These are phyloP conservation scores for Galleria mellonella DNA, from an alignment of 1,140 invertebrate species.

Conservation along the genomic window DNA sequence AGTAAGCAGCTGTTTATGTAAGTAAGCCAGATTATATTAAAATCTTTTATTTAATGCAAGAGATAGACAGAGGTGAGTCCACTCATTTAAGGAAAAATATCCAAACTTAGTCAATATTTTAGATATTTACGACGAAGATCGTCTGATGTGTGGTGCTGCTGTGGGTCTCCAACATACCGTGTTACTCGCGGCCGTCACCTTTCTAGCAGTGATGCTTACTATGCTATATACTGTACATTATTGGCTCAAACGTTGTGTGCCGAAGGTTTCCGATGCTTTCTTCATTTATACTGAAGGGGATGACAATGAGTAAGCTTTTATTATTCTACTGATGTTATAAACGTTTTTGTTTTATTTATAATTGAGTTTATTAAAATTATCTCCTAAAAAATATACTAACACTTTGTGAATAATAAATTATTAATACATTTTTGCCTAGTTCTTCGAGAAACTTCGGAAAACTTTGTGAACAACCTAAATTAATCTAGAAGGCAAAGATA, in stretches of 20 bases:
- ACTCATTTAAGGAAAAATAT: too few relatives aligned
- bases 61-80: too few relatives aligned
- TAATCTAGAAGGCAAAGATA: too few relatives aligned
- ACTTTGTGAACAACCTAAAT: too few relatives aligned
- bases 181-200: constrained; percentile 41
- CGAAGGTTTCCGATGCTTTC: constrained; percentile 51
- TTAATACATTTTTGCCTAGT: too few relatives aligned
- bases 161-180: constrained; percentile 32
- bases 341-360: neutral
- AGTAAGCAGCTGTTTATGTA: too few relatives aligned
- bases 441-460: too few relatives aligned
- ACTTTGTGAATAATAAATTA: too few relatives aligned
- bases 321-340: neutral
- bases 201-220: constrained; percentile 41
- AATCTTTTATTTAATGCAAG: too few relatives aligned
- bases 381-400: too few relatives aligned
- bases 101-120: too few relatives aligned
- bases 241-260: constrained; percentile 57
- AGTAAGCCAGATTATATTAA: too few relatives aligned
- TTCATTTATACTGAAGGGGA: constrained; percentile 52
- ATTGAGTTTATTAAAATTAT: neutral
- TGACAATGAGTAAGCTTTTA: constrained; percentile 45
- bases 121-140: constrained; percentile 62
- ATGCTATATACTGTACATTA: constrained; percentile 44
- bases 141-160: constrained; percentile 29